Evolutionary conservation across 2,113 vertebrate species (phyloP).

Genomic region (Sialia sialis): DNA sequence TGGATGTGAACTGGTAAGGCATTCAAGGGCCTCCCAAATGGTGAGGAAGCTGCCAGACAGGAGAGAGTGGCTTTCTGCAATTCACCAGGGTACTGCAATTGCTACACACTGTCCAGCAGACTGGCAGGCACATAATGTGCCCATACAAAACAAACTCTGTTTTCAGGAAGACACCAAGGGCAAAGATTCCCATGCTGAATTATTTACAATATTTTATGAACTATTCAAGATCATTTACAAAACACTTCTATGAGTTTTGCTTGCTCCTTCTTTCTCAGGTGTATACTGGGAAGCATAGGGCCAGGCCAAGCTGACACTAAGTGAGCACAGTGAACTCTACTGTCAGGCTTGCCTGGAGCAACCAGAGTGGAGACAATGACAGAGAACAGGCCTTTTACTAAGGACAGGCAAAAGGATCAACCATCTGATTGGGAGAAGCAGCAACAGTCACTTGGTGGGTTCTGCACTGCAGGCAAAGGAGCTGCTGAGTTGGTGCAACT

Average conservation of each 20-base stretch:
- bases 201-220: background rate
- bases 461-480: background rate
- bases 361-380: background rate
- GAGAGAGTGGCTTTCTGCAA: background rate
- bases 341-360: background rate
- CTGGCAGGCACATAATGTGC: background rate
- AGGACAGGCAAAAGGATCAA: background rate
- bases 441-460: background rate
- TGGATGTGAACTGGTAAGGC: background rate
- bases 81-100: background rate
- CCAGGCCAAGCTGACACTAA: background rate
- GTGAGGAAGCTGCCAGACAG: background rate
- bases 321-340: background rate
- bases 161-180: background rate
- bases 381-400: background rate
- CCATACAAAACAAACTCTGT: background rate
- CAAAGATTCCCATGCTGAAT: background rate
- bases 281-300: background rate
- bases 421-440: background rate
- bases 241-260: background rate
- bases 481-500: background rate
- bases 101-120: fast-evolving
- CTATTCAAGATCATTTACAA: background rate
- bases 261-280: background rate
- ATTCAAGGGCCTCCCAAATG: background rate